Evolutionary conservation across 1,140 invertebrate species (phyloP).

Genomic region (Cyclina sinensis): DNA sequence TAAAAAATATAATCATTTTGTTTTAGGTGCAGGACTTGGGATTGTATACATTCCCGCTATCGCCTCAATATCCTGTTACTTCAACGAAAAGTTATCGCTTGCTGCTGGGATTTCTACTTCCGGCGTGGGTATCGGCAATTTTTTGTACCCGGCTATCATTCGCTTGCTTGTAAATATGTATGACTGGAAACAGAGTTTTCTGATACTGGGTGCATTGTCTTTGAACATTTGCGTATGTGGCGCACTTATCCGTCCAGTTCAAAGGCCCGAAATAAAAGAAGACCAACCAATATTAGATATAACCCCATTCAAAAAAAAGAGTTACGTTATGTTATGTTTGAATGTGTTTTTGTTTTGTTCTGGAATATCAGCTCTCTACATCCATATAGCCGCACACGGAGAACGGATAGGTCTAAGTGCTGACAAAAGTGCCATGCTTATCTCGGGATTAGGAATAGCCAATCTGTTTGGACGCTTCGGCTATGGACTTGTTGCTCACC

Average conservation of each 20-base stretch:
- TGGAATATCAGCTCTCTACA: slow-evolving; percentile 73
- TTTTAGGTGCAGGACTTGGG: slow-evolving; percentile 95
- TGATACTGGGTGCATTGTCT: slow-evolving; percentile 68
- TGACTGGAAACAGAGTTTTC: slow-evolving; percentile 91
- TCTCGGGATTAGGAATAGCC: slow-evolving; percentile 93
- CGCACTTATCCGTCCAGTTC: slow-evolving; percentile 66
- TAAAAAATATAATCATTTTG: too few species aligned
- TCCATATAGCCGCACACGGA: slow-evolving; percentile 69
- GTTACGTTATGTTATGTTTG: slow-evolving; percentile 65
- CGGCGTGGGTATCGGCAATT: slow-evolving; percentile 95
- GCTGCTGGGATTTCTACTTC: slow-evolving; percentile 96
- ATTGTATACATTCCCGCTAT: slow-evolving; percentile 96
- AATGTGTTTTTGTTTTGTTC: slow-evolving; percentile 72
- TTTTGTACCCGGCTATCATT: slow-evolving; percentile 90
- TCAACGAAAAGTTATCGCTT: slow-evolving; percentile 94
- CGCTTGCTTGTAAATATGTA: slow-evolving; percentile 88
- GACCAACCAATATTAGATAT: slow-evolving; percentile 68
- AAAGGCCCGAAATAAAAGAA: slow-evolving; percentile 22
- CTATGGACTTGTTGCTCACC: slow-evolving; percentile 60
- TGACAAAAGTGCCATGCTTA: slow-evolving; percentile 90
- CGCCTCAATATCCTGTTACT: slow-evolving; percentile 95
- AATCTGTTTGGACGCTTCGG: slow-evolving; percentile 76
- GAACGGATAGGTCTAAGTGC: slow-evolving; percentile 47
- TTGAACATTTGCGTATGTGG: slow-evolving; percentile 72
- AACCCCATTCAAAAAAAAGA: slow-evolving; percentile 67